Base-by-base conservation (phyloP, 35 echinoderm and acorn worm species). In the Nesometra sesokonis region DNA sequence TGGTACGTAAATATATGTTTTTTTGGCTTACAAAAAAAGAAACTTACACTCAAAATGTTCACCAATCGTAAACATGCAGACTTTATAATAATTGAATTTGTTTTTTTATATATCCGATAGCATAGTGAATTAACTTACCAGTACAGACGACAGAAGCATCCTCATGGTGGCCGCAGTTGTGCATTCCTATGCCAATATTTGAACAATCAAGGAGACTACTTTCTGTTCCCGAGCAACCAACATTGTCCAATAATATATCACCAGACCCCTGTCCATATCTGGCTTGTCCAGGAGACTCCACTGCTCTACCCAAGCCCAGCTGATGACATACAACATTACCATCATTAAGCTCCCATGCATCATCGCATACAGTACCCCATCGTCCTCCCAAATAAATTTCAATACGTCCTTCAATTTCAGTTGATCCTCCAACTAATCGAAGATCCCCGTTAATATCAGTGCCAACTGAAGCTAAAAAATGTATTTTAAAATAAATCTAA, bases 301-400 rank as follows among this genome's bases (percentile, higher is more conserved):
- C 23, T 19, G 52, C 52, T 67, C 8, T 17, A 67, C 52, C 52
- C 8, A 67, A 27, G 52, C 52, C 52, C 23, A 67, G 52, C 9
- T 11, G 11, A 13, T 19, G 7, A 19, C 52, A 67, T 27, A 80
- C 17, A 8, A 80, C 79, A 34, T 33, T 31, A 33, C 7, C 79
- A n/a, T 80, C 79, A 30, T 34, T 36, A 17, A 5, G 13, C 4
- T 80, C 79, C 32, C 32, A 80, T 11, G 4, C 4, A 33, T 80
- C 79, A 80, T 80, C 79, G 23, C 79, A 80, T 34, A 80, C 79
- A 32, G 79, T 80, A 80, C 79, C 79, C 31, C 19, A 80, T 27
- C 35, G 3, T 33, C 35, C 35, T 9, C 32, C 31, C 1, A 80
- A 32, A 32, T 7, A 17, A 13, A 80, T 32, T 80, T 80, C 79